Percentiles rank a stretch among this genome's conserved stretches.
Conservation (phyloP, 2,797 vertebrate genomes). For the Luscinia megarhynchos region DNA sequence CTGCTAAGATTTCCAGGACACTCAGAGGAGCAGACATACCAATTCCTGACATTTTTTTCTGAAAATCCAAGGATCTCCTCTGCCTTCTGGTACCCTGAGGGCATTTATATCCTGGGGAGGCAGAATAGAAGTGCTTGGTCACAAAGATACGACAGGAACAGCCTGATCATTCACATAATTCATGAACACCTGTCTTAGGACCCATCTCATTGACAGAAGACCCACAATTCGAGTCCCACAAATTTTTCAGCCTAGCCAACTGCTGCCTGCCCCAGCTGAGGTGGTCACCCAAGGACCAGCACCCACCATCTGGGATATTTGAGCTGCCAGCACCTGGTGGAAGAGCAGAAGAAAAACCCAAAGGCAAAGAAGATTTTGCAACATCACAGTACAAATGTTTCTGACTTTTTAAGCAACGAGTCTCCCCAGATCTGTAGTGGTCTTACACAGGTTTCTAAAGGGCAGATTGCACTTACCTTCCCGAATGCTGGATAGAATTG, state of each 20-base stretch:
- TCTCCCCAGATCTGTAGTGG: background rate
- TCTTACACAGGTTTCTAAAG: background rate
- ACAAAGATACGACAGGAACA: background rate
- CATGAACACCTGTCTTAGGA: background rate
- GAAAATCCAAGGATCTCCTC: constrained; percentile 58
- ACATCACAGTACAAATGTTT: background rate
- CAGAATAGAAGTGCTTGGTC: background rate
- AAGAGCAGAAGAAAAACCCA: background rate
- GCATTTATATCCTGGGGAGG: constrained; percentile 65
- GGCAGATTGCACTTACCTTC: constrained; percentile 25
- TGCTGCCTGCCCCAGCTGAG: background rate
- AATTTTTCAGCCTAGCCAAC: background rate
- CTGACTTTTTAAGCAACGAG: background rate
- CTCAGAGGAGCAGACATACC: constrained; percentile 32
- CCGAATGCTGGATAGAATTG: background rate
- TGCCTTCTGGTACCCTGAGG: background rate
- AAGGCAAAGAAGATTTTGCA: background rate
- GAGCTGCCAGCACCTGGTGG: background rate
- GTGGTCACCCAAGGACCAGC: background rate
- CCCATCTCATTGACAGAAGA: background rate
- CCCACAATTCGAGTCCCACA: background rate
- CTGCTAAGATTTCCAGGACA: background rate
- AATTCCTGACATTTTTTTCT: constrained; percentile 31
- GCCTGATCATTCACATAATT: background rate
- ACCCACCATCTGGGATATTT: background rate